A percentile compares a stretch with the other conserved stretches of the same genome.
These are phyloP conservation scores for Syngnathus scovelli DNA, from an alignment of 2,113 vertebrate genomes.

Conservation along the genomic window DNA sequence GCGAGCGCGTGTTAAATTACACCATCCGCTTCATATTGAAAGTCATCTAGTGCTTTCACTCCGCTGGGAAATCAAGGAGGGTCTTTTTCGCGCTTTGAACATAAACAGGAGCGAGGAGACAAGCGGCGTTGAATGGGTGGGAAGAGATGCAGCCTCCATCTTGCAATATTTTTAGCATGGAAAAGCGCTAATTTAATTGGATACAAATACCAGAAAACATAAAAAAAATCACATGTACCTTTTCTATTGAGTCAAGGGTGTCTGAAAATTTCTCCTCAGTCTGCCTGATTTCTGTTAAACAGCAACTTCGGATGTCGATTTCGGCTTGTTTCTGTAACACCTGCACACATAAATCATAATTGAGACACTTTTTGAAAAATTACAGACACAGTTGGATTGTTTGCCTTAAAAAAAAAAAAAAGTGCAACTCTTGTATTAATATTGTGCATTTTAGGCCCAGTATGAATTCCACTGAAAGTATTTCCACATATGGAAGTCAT, in stretches of 20 bases:
- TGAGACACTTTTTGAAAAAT: neutral
- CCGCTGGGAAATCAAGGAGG: slow-evolving; percentile 54
- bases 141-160: neutral
- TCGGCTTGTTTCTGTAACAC: slow-evolving; percentile 83
- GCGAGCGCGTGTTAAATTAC: slow-evolving; percentile 43
- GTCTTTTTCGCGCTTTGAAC: slow-evolving; percentile 29
- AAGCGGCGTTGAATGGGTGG: slow-evolving; percentile 18
- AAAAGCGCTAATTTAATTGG: neutral
- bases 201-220: too few species aligned
- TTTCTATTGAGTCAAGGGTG: slow-evolving; percentile 94
- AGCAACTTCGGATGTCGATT: slow-evolving; percentile 91
- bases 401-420: neutral
- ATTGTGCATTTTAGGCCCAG: too few species aligned
- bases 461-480: too few species aligned
- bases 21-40: slow-evolving; percentile 49
- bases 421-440: too few species aligned
- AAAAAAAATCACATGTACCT: slow-evolving; percentile 54
- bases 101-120: slow-evolving; percentile 29
- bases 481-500: neutral
- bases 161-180: slow-evolving; percentile 11
- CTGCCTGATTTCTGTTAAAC: slow-evolving; percentile 91
- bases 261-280: slow-evolving; percentile 98
- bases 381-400: slow-evolving; percentile 3
- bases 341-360: slow-evolving; percentile 28
- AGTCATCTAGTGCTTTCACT: slow-evolving; percentile 41